phyloP scores from a whole-genome alignment of 2,888 invertebrate genomes.

The Chelonus formosanus region DNA sequence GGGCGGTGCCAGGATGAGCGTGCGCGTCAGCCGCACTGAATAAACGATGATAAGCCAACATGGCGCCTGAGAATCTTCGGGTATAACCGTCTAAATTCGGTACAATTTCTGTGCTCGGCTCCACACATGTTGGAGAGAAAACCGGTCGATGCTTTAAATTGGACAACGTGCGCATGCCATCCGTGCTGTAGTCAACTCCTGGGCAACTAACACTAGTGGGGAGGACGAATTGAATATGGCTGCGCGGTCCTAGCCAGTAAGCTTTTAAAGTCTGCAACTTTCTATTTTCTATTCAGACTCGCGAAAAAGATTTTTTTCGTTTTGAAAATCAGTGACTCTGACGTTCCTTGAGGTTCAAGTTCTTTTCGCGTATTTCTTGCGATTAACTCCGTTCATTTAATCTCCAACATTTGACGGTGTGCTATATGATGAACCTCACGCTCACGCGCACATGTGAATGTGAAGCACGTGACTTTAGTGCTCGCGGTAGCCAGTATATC shows the following conservation, averaged over 20 bases:
- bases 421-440: slow-evolving; percentile 20
- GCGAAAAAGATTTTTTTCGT: slow-evolving; percentile 22
- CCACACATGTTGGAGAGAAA: slow-evolving; percentile 34
- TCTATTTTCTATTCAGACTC: slow-evolving; percentile 26
- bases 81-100: slow-evolving; percentile 30
- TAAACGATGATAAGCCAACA: slow-evolving; percentile 31
- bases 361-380: not conserved
- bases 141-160: slow-evolving; percentile 54
- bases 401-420: not conserved
- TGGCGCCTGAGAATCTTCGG: slow-evolving; percentile 38
- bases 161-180: slow-evolving; percentile 40
- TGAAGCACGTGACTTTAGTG: slow-evolving; percentile 22
- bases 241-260: slow-evolving; percentile 26
- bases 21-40: slow-evolving; percentile 38
- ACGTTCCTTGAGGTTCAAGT: not conserved
- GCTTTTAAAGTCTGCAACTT: slow-evolving; percentile 18
- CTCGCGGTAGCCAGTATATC: slow-evolving; percentile 22
- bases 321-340: not conserved
- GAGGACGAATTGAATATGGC: slow-evolving; percentile 35
- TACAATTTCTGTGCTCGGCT: slow-evolving; percentile 17
- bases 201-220: slow-evolving; percentile 15
- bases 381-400: not conserved
- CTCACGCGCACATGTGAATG: slow-evolving; percentile 27
- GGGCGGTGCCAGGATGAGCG: slow-evolving; percentile 37
- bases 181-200: slow-evolving; percentile 20